Evolutionary conservation across 2,888 invertebrate species (phyloP), one percentile per base, ranked within the genome.

Genomic region (Himalopsyche anomala): DNA sequence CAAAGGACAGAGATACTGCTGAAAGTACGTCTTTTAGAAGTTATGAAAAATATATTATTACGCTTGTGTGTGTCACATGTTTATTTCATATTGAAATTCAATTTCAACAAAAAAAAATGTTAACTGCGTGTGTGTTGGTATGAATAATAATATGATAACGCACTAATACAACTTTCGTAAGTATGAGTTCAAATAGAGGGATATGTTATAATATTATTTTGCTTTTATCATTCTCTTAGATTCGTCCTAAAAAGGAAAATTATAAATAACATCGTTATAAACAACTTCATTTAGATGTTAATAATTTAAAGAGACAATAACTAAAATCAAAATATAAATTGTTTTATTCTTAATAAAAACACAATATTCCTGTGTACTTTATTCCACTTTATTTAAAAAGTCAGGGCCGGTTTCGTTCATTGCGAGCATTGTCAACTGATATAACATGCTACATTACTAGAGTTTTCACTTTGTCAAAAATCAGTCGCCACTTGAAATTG

Each of bases 41-140:
- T 82, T 84, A 87, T 87, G 87, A 87, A 82, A 87, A 86, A 87
- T 87, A 84, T 87, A 86, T 85, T 84, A 86, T 87, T 79, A 55
- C 82, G 85, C 69, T 86, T 86, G 87, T 87, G 85, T 87, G 83
- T 84, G 86, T 88, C 88, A 84, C 86, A 86, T 86, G 88, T 87
- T 87, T 88, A 88, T 88, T 88, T 87, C 88, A 88, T 88, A 88
- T 88, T 87, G 88, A 88, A 88, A 88, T 87, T 88, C 87, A 88
- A 88, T 88, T 88, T 88, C 87, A 80, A 82, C 74, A 74, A 82
- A 84, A 88, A 87, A 79, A 28, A 28, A 82, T 82, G 38, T 19
- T 51, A 12, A 62, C 83, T 85, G 56, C 80, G 69, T 82, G 56
- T 38, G 85, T 54, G 36, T 81, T 40, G n/a, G 82, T 82, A 38